Evolutionary conservation across 2,113 vertebrate genomes (phyloP).

Genomic region (Eulemur macaco): DNA sequence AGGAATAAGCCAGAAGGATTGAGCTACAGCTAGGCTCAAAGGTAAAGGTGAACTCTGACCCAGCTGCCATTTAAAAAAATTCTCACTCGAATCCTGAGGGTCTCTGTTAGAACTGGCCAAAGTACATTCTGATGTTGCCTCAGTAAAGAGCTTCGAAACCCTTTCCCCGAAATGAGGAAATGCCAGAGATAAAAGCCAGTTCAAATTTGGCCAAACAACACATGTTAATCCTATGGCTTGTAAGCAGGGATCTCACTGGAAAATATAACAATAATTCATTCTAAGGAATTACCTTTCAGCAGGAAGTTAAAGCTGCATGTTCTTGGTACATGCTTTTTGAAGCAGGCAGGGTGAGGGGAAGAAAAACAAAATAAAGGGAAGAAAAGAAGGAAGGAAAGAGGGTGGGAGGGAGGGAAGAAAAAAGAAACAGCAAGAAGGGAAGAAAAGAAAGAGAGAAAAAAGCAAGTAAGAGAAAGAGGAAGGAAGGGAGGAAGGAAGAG

Average conservation of each 20-base stretch:
- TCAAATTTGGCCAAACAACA: constrained; percentile 62
- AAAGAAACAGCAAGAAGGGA: too few species aligned
- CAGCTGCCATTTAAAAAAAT: not conserved
- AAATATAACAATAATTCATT: constrained; percentile 63
- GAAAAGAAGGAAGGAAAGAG: not conserved
- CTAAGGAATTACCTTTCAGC: constrained; percentile 60
- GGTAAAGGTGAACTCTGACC: not conserved
- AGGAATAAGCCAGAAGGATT: not conserved
- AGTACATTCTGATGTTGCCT: constrained; percentile 55
- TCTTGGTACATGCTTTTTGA: constrained; percentile 44
- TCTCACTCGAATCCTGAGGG: not conserved
- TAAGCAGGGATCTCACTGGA: constrained; percentile 58
- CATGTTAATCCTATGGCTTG: constrained; percentile 64
- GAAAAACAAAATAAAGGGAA: not conserved
- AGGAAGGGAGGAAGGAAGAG: not conserved
- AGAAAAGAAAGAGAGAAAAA: not conserved
- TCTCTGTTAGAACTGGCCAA: not conserved
- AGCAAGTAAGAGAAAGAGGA: not conserved
- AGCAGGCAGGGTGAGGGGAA: constrained; percentile 21
- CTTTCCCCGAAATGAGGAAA: constrained; percentile 60
- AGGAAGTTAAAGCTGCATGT: constrained; percentile 41
- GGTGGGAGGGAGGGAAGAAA: not conserved
- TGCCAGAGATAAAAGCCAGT: constrained; percentile 65
- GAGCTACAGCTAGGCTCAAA: not conserved
- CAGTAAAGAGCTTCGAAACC: not conserved